These are phyloP conservation scores for Cuniculus paca DNA, from an alignment of 2,797 vertebrate species.

Conservation along the genomic window DNA sequence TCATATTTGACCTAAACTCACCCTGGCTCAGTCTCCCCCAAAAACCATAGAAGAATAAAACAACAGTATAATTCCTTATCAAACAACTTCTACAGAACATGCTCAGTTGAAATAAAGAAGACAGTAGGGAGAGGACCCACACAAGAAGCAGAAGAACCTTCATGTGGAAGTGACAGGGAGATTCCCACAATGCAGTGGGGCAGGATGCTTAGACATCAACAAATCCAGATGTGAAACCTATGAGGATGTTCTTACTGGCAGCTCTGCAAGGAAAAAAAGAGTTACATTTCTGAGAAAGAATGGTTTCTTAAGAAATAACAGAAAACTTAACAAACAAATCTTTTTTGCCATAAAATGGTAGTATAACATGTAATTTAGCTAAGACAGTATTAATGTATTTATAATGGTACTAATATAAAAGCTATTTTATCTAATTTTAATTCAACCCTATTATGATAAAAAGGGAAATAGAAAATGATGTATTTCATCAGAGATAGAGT, in stretches of 20 bases:
- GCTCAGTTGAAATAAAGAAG: background rate
- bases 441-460: background rate
- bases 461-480: background rate
- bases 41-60: background rate
- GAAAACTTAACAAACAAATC: background rate
- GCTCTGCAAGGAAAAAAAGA: background rate
- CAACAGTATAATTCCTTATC: background rate
- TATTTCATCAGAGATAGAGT: background rate
- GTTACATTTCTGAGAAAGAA: background rate
- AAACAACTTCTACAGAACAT: background rate
- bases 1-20: background rate
- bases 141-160: background rate
- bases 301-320: background rate
- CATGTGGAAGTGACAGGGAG: background rate
- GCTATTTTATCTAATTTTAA: constrained; percentile 27
- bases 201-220: background rate
- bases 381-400: background rate
- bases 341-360: background rate
- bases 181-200: background rate
- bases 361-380: background rate
- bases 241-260: background rate
- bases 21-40: background rate
- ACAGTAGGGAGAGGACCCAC: background rate
- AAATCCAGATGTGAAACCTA: background rate
- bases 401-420: background rate